Evolutionary conservation across 2,113 vertebrate species (phyloP).

Genomic region (Platysteira castanea): DNA sequence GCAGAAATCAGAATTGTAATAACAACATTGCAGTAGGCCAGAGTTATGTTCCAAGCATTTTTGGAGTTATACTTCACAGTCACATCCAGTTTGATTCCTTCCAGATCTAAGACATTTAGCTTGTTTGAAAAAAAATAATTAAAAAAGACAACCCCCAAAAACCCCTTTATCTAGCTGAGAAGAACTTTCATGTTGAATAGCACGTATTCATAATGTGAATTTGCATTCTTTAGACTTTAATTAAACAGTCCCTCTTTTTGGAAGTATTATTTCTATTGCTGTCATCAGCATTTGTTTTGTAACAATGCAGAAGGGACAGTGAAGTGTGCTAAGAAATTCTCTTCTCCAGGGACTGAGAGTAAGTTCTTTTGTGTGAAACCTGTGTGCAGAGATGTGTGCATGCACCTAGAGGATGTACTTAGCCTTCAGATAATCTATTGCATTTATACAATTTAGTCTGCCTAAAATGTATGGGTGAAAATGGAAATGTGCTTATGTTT

Average conservation of each 20-base stretch:
- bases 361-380: not conserved
- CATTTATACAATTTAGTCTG: not conserved
- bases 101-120: slow-evolving; percentile 48
- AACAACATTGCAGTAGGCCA: slow-evolving; percentile 21
- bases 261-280: not conserved
- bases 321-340: not conserved
- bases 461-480: not conserved
- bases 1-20: slow-evolving; percentile 55
- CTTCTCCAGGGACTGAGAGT: not conserved
- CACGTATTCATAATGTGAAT: not conserved
- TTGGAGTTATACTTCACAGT: slow-evolving; percentile 23
- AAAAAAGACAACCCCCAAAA: not conserved
- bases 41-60: slow-evolving; percentile 36
- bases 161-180: slow-evolving; percentile 20
- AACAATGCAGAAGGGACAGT: not conserved
- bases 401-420: accelerated
- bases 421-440: not conserved
- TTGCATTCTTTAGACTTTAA: not conserved
- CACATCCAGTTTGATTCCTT: slow-evolving; percentile 59
- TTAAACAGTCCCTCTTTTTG: not conserved
- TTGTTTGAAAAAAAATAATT: not conserved
- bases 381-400: not conserved
- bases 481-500: not conserved
- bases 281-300: not conserved
- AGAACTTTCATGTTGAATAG: slow-evolving; percentile 6